Evolutionary conservation across 2,113 vertebrate species (phyloP).

Genomic region (Chaetodon auriga): DNA sequence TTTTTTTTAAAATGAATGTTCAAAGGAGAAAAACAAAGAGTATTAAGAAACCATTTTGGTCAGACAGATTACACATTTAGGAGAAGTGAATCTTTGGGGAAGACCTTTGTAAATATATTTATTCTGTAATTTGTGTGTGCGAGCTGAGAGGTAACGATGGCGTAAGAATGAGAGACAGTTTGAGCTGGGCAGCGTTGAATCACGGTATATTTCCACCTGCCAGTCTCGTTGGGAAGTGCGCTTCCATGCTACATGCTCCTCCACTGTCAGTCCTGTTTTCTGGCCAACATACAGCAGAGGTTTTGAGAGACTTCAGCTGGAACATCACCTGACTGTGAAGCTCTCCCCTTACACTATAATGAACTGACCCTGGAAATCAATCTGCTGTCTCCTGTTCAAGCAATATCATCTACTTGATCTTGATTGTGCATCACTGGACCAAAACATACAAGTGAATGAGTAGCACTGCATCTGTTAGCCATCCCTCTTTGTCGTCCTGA

Average conservation of each 20-base stretch:
- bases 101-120: too few species aligned
- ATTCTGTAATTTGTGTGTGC: too few species aligned
- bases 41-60: too few species aligned
- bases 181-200: conserved; percentile 37
- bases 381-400: conserved; percentile 69
- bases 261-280: conserved; percentile 56
- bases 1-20: too few species aligned
- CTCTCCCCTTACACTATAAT: conserved; percentile 75
- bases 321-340: conserved; percentile 75
- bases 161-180: conserved; percentile 45
- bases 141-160: conserved; percentile 10
- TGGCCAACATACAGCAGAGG: conserved; percentile 45
- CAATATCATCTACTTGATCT: conserved; percentile 76
- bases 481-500: conserved; percentile 71
- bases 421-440: conserved; percentile 74
- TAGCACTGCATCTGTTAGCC: conserved; percentile 61
- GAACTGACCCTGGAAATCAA: conserved; percentile 73
- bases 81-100: too few species aligned
- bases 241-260: conserved; percentile 28
- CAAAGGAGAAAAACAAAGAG: too few species aligned
- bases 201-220: conserved; percentile 63
- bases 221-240: conserved; percentile 26
- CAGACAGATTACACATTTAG: too few species aligned
- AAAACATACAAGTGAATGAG: conserved; percentile 70
- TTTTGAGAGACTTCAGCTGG: conserved; percentile 65